A percentile compares a stretch with the other conserved stretches of the same genome.
Evolutionary conservation across 2,113 vertebrate species (phyloP).

Genomic region (Trichomycterus rosablanca): DNA sequence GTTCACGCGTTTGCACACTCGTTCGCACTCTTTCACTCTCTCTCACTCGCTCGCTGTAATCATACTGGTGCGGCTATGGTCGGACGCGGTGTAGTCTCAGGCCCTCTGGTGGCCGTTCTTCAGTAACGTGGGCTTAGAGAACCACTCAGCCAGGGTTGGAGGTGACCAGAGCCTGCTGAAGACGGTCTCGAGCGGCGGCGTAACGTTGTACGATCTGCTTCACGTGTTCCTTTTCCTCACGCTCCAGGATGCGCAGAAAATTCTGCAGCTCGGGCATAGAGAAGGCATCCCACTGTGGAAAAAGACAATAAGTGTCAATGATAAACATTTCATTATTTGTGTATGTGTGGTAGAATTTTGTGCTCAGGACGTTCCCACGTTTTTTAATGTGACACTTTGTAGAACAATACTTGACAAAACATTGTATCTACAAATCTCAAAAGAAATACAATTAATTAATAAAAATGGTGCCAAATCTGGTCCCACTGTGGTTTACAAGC

Average conservation of each 20-base stretch:
- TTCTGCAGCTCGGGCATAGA: conserved; percentile 91
- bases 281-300: conserved; percentile 91
- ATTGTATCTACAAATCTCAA: too few species aligned
- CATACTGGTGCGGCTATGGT: conserved; percentile 23
- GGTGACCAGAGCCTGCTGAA: conserved; percentile 77
- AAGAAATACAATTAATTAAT: too few species aligned
- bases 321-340: conserved; percentile 11
- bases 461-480: too few species aligned
- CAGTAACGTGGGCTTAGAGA: background rate
- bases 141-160: conserved; percentile 72
- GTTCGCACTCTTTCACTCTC: conserved; percentile 22
- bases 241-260: conserved; percentile 90
- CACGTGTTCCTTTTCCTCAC: conserved; percentile 89
- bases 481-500: too few species aligned
- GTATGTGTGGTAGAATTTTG: background rate
- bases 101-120: conserved; percentile 15
- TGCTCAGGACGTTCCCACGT: background rate
- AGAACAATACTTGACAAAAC: too few species aligned
- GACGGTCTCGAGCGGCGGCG: conserved; percentile 74
- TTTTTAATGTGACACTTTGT: too few species aligned
- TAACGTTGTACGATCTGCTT: conserved; percentile 86
- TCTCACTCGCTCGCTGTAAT: conserved; percentile 24
- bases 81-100: conserved; percentile 3
- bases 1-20: background rate
- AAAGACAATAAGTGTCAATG: conserved; percentile 12